Conservation (phyloP, 2,113 vertebrate genomes). For the Syngnathus floridae region DNA sequence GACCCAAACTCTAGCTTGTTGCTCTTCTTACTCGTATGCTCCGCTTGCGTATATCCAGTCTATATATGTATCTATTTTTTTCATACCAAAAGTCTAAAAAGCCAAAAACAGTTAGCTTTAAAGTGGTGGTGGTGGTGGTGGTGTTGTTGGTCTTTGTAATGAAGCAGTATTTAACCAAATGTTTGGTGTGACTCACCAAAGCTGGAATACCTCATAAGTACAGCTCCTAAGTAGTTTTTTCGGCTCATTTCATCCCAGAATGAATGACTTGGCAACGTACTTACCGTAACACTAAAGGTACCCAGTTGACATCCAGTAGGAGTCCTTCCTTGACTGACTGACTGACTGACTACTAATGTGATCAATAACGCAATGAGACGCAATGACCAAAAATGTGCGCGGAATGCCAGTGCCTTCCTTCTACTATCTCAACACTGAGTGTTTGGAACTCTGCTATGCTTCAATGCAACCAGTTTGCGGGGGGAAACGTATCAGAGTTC, state of each 20-base stretch:
- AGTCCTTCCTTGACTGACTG: background rate
- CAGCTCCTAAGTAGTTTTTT: conserved; percentile 33
- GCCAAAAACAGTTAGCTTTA: conserved; percentile 61
- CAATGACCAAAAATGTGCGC: conserved; percentile 8
- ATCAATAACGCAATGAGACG: conserved; percentile 9
- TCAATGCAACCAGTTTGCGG: background rate
- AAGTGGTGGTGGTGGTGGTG: conserved; percentile 48
- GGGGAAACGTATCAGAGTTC: conserved; percentile 16
- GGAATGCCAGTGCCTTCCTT: conserved; percentile 28
- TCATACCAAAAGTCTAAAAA: conserved; percentile 56
- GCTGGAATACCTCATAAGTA: conserved; percentile 67
- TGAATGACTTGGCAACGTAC: background rate
- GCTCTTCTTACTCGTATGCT: conserved; percentile 19
- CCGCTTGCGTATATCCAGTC: conserved; percentile 13
- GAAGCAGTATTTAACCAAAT: conserved; percentile 64
- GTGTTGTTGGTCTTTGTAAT: conserved; percentile 60
- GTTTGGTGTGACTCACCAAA: conserved; percentile 59
- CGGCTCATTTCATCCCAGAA: background rate
- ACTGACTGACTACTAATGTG: background rate
- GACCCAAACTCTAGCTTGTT: conserved; percentile 22
- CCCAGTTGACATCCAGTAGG: too few relatives aligned
- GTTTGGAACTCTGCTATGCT: conserved; percentile 9
- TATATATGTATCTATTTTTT: conserved; percentile 32
- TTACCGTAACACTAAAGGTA: background rate
- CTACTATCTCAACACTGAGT: background rate